A percentile compares a stretch with the other conserved stretches of the same genome.
phyloP scores from a whole-genome alignment of 2,888 invertebrate species.

The Listrodromus nycthemerus region DNA sequence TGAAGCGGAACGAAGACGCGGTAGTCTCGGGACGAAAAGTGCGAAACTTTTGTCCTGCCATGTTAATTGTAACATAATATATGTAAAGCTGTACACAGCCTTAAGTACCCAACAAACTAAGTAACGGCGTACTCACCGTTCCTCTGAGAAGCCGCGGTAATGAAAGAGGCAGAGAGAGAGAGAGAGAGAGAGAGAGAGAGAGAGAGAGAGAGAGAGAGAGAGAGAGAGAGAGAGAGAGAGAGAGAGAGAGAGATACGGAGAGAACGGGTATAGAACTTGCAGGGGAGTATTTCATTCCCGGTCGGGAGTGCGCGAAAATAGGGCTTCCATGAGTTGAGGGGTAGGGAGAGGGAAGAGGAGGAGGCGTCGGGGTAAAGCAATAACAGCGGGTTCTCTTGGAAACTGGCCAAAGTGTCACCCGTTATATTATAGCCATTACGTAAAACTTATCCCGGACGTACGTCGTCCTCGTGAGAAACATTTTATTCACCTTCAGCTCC shows the following conservation, averaged over 20 bases:
- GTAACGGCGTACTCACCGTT: constrained; percentile 54
- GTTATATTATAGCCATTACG: constrained; percentile 79
- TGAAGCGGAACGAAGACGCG: constrained; percentile 46
- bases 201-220: background rate
- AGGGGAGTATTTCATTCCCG: constrained; percentile 19
- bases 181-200: background rate
- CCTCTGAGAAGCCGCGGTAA: constrained; percentile 21
- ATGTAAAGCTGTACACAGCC: constrained; percentile 73
- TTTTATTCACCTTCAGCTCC: constrained; percentile 72
- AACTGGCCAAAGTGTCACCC: constrained; percentile 78
- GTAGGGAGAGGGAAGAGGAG: background rate
- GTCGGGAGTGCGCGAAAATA: constrained; percentile 40
- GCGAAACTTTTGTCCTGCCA: constrained; percentile 70
- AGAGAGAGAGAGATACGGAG: background rate
- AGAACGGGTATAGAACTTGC: constrained; percentile 41
- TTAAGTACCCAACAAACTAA: constrained; percentile 70
- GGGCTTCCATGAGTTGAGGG: constrained; percentile 1
- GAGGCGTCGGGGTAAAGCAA: constrained; percentile 71
- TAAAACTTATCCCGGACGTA: constrained; percentile 76
- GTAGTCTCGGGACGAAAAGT: constrained; percentile 65
- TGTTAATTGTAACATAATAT: constrained; percentile 79
- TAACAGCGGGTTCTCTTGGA: constrained; percentile 78
- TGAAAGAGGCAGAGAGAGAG: background rate
- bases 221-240: background rate
- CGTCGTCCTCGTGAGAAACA: constrained; percentile 71